Evolutionary conservation across 2,113 vertebrate species (phyloP).

Genomic region (Lanius collurio): DNA sequence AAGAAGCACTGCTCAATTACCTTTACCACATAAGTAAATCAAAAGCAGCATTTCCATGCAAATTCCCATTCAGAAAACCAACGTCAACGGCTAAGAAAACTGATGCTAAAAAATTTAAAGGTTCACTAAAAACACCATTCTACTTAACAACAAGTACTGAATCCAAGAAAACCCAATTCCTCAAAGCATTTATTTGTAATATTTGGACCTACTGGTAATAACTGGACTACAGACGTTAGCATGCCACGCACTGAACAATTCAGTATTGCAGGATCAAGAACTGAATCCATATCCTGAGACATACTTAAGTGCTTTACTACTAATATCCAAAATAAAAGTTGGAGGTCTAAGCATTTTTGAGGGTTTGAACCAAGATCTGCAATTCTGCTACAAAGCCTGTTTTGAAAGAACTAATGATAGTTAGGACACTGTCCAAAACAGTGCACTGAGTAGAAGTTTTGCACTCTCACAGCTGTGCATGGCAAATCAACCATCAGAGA

Average conservation of each 20-base stretch:
- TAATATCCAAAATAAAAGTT: neutral
- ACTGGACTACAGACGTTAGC: neutral
- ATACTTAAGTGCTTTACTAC: neutral
- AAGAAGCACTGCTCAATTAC: neutral
- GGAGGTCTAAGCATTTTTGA: neutral
- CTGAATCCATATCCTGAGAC: neutral
- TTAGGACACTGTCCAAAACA: neutral
- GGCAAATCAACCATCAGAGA: neutral
- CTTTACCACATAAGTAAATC: neutral
- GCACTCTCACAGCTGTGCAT: neutral
- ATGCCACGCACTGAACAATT: neutral
- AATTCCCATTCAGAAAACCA: constrained; percentile 17
- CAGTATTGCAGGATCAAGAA: neutral
- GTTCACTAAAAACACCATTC: neutral
- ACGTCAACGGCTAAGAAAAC: neutral
- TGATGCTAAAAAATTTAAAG: neutral
- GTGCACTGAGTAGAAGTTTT: neutral
- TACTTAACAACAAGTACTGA: neutral
- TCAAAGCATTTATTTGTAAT: neutral
- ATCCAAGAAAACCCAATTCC: neutral
- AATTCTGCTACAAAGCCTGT: neutral
- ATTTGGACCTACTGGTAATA: neutral
- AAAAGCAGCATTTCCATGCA: constrained; percentile 19
- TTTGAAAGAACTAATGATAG: neutral
- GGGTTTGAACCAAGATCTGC: neutral